phyloP scores from a whole-genome alignment of 2,113 vertebrate genomes.

The Gobius niger region DNA sequence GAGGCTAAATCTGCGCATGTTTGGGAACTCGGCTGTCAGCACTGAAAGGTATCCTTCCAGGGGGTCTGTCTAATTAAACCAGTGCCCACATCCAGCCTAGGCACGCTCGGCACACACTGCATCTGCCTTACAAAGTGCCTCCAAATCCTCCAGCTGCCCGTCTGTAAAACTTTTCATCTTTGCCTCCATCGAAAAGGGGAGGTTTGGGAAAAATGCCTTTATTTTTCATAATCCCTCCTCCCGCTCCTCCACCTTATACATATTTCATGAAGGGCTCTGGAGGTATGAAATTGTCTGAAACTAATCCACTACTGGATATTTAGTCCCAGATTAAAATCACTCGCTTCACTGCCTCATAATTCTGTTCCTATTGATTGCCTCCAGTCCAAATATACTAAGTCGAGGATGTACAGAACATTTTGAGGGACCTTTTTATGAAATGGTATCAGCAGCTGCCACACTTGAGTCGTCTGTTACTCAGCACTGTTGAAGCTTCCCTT shows the following conservation, averaged over 20 bases:
- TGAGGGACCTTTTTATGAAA: conserved; percentile 52
- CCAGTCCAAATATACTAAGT: conserved; percentile 70
- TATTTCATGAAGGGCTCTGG: conserved; percentile 81
- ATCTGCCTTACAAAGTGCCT: conserved; percentile 62
- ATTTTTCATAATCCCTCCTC: conserved; percentile 75
- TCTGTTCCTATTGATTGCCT: conserved; percentile 78
- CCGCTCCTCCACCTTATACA: conserved; percentile 73
- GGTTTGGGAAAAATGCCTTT: conserved; percentile 69
- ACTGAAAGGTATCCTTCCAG: conserved; percentile 66
- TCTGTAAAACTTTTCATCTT: conserved; percentile 71
- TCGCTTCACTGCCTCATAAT: conserved; percentile 77
- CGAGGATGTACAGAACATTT: conserved; percentile 68
- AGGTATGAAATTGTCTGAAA: conserved; percentile 80
- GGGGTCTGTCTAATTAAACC: conserved; percentile 79
- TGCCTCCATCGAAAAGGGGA: conserved; percentile 50
- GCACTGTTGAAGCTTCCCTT: conserved; percentile 20
- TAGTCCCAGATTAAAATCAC: conserved; percentile 84
- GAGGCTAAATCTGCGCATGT: conserved; percentile 56
- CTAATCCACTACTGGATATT: conserved; percentile 84
- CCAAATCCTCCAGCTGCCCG: conserved; percentile 70
- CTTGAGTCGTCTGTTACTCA: conserved; percentile 20
- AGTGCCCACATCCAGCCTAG: conserved; percentile 55
- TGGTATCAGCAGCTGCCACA: conserved; percentile 46
- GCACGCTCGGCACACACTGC: conserved; percentile 35
- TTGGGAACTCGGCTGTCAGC: conserved; percentile 55